Percentiles rank a stretch among this genome's conserved stretches.
phyloP scores from a whole-genome alignment of 2,113 vertebrate species.

The Glaucomys volans region DNA sequence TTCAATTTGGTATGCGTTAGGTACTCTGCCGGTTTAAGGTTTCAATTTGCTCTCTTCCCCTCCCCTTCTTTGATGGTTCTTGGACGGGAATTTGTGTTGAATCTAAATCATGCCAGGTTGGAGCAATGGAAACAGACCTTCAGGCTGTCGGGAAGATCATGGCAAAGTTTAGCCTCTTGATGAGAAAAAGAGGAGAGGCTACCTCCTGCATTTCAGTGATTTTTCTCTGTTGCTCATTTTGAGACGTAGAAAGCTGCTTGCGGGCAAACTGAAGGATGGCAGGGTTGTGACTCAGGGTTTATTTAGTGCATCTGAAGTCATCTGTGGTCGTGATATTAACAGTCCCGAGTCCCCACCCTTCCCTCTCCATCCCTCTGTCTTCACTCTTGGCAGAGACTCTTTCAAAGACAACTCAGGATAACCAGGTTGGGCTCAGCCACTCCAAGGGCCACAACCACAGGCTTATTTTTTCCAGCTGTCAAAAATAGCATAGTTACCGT shows the following conservation, averaged over 20 bases:
- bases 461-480: constrained; percentile 40
- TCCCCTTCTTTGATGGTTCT: not conserved
- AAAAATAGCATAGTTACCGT: constrained; percentile 20
- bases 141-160: not conserved
- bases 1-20: constrained; percentile 42
- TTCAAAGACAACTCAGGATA: not conserved
- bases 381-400: not conserved
- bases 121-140: not conserved
- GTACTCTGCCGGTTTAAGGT: not conserved
- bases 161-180: not conserved
- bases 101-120: not conserved
- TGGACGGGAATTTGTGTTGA: not conserved
- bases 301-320: not conserved
- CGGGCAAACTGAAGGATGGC: no score
- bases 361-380: not conserved
- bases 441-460: not conserved
- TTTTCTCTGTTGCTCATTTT: not conserved
- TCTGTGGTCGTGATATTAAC: not conserved
- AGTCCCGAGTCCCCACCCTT: not conserved
- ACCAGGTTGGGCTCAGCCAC: not conserved
- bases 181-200: not conserved
- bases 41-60: not conserved
- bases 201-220: not conserved
- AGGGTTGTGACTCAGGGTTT: not conserved
- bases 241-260: not conserved